These are phyloP conservation scores for Lipophrys pholis DNA, from an alignment of 2,113 vertebrate species.

Conservation along the genomic window DNA sequence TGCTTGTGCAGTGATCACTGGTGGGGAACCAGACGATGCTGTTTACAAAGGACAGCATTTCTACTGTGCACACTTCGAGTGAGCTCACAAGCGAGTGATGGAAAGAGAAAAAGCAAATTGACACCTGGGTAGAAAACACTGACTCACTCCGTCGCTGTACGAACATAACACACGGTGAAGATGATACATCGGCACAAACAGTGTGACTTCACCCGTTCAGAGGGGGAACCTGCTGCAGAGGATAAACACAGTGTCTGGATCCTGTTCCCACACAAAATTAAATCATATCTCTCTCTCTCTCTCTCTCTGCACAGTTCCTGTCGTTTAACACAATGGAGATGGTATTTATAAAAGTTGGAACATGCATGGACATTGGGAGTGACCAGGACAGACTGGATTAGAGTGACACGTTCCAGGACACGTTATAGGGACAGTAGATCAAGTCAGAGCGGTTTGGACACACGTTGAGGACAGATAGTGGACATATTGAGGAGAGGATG, in stretches of 20 bases:
- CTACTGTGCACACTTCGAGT: slow-evolving; percentile 22
- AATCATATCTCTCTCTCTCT: slow-evolving; percentile 40
- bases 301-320: no score
- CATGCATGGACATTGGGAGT: no score
- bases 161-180: slow-evolving; percentile 3
- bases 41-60: slow-evolving; percentile 44
- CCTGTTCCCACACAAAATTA: slow-evolving; percentile 50
- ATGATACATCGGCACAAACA: slow-evolving; percentile 38
- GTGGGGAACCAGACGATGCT: slow-evolving; percentile 13
- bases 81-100: slow-evolving; percentile 34
- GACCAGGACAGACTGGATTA: no score
- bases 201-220: slow-evolving; percentile 49
- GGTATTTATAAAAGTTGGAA: no score
- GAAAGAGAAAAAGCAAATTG: slow-evolving; percentile 34
- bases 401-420: no score
- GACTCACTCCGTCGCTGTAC: slow-evolving; percentile 27
- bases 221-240: slow-evolving; percentile 23
- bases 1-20: slow-evolving; percentile 23
- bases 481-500: no score
- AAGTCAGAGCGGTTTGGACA: no score
- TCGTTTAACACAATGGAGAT: no score
- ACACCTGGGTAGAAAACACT: slow-evolving; percentile 10
- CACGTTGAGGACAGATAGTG: no score
- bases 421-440: no score
- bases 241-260: slow-evolving; percentile 48